Conservation (phyloP, 2,888 invertebrate species). For the Diadegma fenestrale region DNA sequence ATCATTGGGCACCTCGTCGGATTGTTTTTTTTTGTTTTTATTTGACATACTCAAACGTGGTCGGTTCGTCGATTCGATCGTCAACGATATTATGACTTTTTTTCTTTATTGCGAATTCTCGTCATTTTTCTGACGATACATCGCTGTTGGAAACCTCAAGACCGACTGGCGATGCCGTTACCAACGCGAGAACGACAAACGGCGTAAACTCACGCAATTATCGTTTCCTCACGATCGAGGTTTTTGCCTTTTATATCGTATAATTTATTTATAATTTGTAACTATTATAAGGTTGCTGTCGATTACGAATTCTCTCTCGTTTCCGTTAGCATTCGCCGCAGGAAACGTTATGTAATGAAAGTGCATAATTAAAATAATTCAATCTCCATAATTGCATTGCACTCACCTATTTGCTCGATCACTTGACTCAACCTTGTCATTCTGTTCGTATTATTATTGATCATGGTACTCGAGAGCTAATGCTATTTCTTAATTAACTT, state of each 20-base stretch:
- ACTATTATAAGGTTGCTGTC: conserved; percentile 46
- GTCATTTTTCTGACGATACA: neutral
- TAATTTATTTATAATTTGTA: conserved; percentile 9
- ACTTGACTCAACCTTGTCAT: neutral
- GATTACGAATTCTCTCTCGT: conserved; percentile 22
- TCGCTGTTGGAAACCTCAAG: conserved; percentile 48
- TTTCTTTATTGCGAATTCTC: conserved; percentile 14
- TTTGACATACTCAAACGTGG: neutral
- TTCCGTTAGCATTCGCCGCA: conserved; percentile 3
- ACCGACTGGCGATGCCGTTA: conserved; percentile 40
- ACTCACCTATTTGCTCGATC: neutral
- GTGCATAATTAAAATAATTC: conserved; percentile 2
- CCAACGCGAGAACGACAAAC: neutral
- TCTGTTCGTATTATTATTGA: neutral
- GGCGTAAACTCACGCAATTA: conserved; percentile 28
- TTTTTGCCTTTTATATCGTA: neutral
- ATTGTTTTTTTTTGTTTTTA: neutral
- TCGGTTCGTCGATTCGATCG: neutral
- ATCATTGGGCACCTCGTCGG: too few relatives aligned
- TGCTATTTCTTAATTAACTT: neutral
- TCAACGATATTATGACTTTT: neutral
- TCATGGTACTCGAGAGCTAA: neutral
- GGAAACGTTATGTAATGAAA: neutral
- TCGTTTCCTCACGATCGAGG: conserved; percentile 55
- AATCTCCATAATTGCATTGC: neutral